A percentile compares a stretch with the other conserved stretches of the same genome.
These are phyloP conservation scores for Spinus pinus DNA, from an alignment of 2,797 vertebrate genomes.

Conservation along the genomic window DNA sequence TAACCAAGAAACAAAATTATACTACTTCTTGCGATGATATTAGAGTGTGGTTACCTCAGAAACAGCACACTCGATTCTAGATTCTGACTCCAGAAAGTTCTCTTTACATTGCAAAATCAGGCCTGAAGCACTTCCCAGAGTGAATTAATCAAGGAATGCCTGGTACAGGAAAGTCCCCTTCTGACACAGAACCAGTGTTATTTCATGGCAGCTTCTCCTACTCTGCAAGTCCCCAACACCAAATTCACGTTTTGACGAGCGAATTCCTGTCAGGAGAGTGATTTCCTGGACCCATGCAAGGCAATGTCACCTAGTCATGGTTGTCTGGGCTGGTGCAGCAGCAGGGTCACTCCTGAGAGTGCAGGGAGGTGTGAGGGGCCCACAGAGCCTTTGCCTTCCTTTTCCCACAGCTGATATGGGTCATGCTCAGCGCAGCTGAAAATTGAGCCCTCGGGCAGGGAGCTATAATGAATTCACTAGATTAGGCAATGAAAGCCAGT, in stretches of 20 bases:
- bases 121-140: neutral
- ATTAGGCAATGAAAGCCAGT: slow-evolving; percentile 47
- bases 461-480: slow-evolving; percentile 57
- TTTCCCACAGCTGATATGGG: slow-evolving; percentile 55
- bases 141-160: neutral
- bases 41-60: slow-evolving; percentile 8
- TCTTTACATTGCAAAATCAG: neutral
- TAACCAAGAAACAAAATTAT: slow-evolving; percentile 12
- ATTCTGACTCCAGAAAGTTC: neutral
- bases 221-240: neutral
- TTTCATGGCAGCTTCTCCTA: neutral
- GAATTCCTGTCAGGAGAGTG: neutral
- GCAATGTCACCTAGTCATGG: neutral
- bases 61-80: rapidly evolving
- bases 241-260: rapidly evolving
- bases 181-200: neutral
- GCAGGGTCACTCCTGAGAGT: neutral
- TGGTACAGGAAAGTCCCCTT: neutral
- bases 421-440: slow-evolving; percentile 43
- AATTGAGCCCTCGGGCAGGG: slow-evolving; percentile 46
- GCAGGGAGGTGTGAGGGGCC: neutral
- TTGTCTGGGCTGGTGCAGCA: rapidly evolving
- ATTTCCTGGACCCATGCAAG: neutral
- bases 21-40: neutral
- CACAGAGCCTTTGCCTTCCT: neutral